Conservation (phyloP, 2,888 invertebrate species). For the Ennomos quercinarius region DNA sequence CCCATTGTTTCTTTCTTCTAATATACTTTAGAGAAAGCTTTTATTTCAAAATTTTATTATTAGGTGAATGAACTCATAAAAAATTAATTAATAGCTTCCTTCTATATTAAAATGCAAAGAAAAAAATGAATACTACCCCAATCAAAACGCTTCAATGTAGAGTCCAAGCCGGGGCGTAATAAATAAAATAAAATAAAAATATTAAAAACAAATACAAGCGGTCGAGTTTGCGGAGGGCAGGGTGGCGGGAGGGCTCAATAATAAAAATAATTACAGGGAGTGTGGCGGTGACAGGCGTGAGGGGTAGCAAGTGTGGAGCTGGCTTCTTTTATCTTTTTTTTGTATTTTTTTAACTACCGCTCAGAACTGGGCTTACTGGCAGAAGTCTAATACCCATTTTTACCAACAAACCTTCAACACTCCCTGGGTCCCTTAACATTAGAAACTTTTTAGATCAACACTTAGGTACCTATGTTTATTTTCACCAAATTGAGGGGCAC, state of each 20-base stretch:
- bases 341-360: too few relatives aligned
- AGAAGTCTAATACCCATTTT: too few relatives aligned
- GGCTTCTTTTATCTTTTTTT: conserved; percentile 27
- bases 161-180: conserved; percentile 32
- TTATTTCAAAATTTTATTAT: too few relatives aligned
- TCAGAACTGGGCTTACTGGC: too few relatives aligned
- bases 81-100: background rate
- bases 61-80: too few relatives aligned
- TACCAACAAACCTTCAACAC: too few relatives aligned
- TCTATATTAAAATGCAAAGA: background rate
- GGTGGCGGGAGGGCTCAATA: conserved; percentile 38
- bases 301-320: conserved; percentile 45
- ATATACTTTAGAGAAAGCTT: too few relatives aligned
- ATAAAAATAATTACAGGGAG: conserved; percentile 66
- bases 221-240: conserved; percentile 30
- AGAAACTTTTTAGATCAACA: too few relatives aligned
- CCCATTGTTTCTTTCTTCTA: too few relatives aligned
- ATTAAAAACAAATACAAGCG: conserved; percentile 56
- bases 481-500: too few relatives aligned
- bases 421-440: too few relatives aligned
- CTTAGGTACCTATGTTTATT: too few relatives aligned
- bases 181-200: conserved; percentile 53
- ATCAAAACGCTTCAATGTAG: conserved; percentile 40
- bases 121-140: conserved; percentile 16
- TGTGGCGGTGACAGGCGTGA: conserved; percentile 65